These are phyloP conservation scores for Barypeithes pellucidus DNA, from an alignment of 2,888 invertebrate genomes.

Conservation along the genomic window DNA sequence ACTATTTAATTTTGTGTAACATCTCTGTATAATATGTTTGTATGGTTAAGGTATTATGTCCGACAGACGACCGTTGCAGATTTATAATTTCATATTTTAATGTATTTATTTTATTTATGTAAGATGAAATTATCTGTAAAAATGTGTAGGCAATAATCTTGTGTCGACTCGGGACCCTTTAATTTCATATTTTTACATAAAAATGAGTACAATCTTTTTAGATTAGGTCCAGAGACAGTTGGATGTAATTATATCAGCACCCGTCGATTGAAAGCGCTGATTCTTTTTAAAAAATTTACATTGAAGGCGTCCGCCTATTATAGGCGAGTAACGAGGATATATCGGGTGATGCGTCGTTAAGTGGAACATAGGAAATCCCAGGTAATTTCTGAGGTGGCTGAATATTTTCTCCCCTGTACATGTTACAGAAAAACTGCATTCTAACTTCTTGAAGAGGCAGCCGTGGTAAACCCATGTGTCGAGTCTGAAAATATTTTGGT, in stretches of 20 bases:
- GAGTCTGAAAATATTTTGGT: too few species aligned
- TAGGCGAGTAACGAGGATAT: too few species aligned
- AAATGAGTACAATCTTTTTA: constrained; percentile 4
- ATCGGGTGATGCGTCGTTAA: too few species aligned
- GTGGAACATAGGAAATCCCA: too few species aligned
- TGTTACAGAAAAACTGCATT: too few species aligned
- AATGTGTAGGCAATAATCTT: constrained; percentile 25
- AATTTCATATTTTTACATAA: background rate
- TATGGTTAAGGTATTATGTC: constrained; percentile 5
- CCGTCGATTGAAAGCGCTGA: too few species aligned
- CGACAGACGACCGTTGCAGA: background rate
- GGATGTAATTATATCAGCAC: background rate
- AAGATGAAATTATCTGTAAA: constrained; percentile 17
- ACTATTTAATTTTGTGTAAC: background rate
- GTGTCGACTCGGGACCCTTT: background rate
- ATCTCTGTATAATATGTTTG: background rate
- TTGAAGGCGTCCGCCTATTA: too few species aligned
- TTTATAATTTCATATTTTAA: constrained; percentile 32
- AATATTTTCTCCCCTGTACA: too few species aligned
- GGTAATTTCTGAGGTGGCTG: too few species aligned
- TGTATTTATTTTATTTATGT: constrained; percentile 33
- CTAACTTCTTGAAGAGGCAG: too few species aligned
- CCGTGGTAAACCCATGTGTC: too few species aligned
- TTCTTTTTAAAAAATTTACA: too few species aligned
- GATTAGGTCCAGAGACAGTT: background rate